These are phyloP conservation scores for Oxystoma pomonae DNA, from an alignment of 2,888 invertebrate genomes.

Conservation along the genomic window DNA sequence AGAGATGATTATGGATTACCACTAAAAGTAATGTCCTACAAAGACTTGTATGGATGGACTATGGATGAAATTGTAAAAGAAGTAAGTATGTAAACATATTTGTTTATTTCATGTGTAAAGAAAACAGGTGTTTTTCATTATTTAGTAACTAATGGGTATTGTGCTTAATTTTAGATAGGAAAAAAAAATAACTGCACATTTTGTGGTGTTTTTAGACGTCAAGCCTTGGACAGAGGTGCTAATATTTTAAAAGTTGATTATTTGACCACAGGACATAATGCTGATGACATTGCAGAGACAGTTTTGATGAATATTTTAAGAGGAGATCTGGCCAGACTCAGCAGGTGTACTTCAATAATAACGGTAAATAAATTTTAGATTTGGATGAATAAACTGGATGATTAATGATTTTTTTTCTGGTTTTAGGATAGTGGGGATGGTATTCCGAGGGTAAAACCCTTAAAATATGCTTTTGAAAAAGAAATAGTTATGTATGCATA, in stretches of 20 bases:
- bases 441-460: slow-evolving; percentile 89
- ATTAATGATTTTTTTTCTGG: background rate
- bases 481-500: slow-evolving; percentile 99
- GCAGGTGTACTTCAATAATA: slow-evolving; percentile 85
- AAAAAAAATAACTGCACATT: slow-evolving; percentile 96
- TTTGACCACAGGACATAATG: slow-evolving; percentile 95
- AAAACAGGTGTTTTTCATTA: background rate
- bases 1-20: slow-evolving; percentile 90
- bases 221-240: slow-evolving; percentile 95
- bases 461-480: slow-evolving; percentile 97
- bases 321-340: slow-evolving; percentile 91
- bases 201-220: slow-evolving; percentile 92
- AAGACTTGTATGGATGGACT: slow-evolving; percentile 98
- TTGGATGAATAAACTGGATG: background rate
- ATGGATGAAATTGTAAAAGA: slow-evolving; percentile 96
- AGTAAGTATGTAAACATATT: slow-evolving; percentile 50
- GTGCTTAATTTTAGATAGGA: slow-evolving; percentile 53
- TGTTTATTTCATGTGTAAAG: slow-evolving; percentile 2
- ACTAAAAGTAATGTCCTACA: slow-evolving; percentile 91
- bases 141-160: background rate
- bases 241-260: slow-evolving; percentile 82
- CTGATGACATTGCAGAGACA: slow-evolving; percentile 98
- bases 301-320: slow-evolving; percentile 96
- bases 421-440: slow-evolving; percentile 69
- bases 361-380: slow-evolving; percentile 61